phyloP scores from a whole-genome alignment of 2,113 vertebrate genomes.

The Falco punctatus region DNA sequence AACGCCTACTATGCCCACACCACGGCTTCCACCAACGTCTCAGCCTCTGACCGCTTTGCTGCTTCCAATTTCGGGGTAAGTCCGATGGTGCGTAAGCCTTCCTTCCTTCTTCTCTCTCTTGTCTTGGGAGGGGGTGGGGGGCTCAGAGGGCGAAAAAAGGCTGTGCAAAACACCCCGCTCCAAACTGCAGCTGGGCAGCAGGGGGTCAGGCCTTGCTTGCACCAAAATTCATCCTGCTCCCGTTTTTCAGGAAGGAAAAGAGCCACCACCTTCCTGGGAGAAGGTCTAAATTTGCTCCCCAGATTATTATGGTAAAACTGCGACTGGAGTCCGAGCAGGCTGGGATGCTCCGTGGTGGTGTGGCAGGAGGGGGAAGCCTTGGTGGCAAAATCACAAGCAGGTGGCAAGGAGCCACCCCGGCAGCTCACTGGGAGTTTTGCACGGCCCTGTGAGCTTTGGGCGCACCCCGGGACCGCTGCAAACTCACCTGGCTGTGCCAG shows the following conservation, averaged over 20 bases:
- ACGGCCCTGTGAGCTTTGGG: not conserved
- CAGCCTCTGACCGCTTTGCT: constrained; percentile 95
- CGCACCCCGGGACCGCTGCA: not conserved
- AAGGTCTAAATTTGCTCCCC: not conserved
- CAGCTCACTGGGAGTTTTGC: not conserved
- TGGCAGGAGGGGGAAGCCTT: not conserved
- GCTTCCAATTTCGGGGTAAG: constrained; percentile 98
- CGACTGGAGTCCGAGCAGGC: fast-evolving
- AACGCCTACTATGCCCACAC: constrained; percentile 99
- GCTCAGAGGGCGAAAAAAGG: not conserved
- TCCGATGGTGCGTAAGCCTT: constrained; percentile 72
- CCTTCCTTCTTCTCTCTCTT: constrained; percentile 64
- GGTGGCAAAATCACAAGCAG: not conserved
- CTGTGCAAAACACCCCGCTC: not conserved
- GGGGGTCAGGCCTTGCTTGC: not conserved
- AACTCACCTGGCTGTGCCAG: not conserved
- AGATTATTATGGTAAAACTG: not conserved
- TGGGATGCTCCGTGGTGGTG: fast-evolving
- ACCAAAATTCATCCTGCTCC: not conserved
- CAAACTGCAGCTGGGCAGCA: not conserved
- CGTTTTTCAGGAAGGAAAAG: not conserved
- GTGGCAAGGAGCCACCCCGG: not conserved
- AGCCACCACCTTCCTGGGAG: not conserved
- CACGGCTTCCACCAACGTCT: constrained; percentile 95
- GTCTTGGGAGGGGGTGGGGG: constrained; percentile 19